phyloP scores from a whole-genome alignment of 2,113 vertebrate genomes.

The Rhinoptilus africanus region DNA sequence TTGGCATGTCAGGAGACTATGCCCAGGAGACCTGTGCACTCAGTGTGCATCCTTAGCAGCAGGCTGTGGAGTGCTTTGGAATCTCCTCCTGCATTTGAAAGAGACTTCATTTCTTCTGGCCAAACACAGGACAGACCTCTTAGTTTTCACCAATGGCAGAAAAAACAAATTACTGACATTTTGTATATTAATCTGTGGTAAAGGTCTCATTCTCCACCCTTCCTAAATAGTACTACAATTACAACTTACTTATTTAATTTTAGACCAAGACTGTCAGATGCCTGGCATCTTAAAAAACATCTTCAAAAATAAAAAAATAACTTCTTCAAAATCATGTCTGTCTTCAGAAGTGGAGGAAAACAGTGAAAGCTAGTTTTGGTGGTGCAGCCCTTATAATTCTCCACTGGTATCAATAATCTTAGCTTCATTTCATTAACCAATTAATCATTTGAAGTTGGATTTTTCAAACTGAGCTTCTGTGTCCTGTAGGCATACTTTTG shows the following conservation, averaged over 20 bases:
- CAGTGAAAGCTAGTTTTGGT: neutral
- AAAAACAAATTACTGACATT: neutral
- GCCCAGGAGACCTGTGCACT: neutral
- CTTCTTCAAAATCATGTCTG: neutral
- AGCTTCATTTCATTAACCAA: neutral
- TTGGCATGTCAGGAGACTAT: neutral
- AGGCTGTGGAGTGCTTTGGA: neutral
- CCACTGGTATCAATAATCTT: neutral
- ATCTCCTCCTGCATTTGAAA: neutral
- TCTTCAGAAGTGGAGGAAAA: neutral
- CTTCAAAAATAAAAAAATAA: neutral
- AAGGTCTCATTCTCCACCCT: neutral
- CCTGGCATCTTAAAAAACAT: neutral
- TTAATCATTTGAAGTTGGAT: neutral
- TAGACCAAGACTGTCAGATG: neutral
- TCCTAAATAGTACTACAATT: neutral
- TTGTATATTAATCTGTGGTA: neutral
- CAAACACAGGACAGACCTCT: neutral
- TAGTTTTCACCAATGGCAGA: neutral
- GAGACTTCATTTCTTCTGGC: neutral
- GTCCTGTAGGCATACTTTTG: neutral
- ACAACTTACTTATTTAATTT: neutral
- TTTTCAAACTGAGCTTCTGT: neutral
- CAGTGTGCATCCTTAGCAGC: neutral
- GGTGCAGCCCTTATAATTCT: neutral